phyloP scores from a whole-genome alignment of 2,888 invertebrate genomes.

The Dynastes tityus region DNA sequence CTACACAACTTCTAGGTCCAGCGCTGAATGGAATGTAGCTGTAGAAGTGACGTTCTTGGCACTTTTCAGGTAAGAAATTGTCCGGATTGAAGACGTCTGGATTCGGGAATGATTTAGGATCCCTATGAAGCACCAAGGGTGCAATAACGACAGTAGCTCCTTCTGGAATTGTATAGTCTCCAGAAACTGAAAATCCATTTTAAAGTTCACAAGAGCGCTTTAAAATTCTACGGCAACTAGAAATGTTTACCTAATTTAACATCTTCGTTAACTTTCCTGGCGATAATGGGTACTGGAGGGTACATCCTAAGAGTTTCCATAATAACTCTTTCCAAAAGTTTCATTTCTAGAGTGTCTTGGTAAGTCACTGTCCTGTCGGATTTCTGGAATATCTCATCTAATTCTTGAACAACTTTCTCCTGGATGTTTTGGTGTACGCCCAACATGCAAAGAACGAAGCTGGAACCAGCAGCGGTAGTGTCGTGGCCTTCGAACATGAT shows the following conservation, averaged over 20 bases:
- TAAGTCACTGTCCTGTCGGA: constrained; percentile 84
- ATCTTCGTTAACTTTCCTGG: constrained; percentile 81
- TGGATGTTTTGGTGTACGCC: constrained; percentile 84
- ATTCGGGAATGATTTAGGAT: constrained; percentile 82
- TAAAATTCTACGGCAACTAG: neutral
- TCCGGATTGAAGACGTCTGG: constrained; percentile 87
- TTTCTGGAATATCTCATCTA: constrained; percentile 84
- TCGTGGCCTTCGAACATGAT: constrained; percentile 93
- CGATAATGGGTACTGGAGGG: constrained; percentile 86
- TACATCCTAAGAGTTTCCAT: constrained; percentile 87
- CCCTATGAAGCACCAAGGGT: constrained; percentile 81
- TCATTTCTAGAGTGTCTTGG: constrained; percentile 89
- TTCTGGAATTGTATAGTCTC: constrained; percentile 78
- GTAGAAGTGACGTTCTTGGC: constrained; percentile 85
- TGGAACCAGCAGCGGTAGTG: constrained; percentile 87
- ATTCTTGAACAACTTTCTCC: constrained; percentile 81
- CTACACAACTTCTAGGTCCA: constrained; percentile 86
- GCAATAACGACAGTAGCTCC: constrained; percentile 81
- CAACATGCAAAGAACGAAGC: constrained; percentile 86
- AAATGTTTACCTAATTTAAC: constrained; percentile 76
- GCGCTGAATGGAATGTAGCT: constrained; percentile 88
- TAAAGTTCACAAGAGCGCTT: neutral
- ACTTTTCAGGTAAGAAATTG: constrained; percentile 87
- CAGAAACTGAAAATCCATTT: constrained; percentile 72
- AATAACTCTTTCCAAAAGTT: constrained; percentile 85